These are phyloP conservation scores for Sebastes minor DNA, from an alignment of 2,797 vertebrate species.

Conservation along the genomic window DNA sequence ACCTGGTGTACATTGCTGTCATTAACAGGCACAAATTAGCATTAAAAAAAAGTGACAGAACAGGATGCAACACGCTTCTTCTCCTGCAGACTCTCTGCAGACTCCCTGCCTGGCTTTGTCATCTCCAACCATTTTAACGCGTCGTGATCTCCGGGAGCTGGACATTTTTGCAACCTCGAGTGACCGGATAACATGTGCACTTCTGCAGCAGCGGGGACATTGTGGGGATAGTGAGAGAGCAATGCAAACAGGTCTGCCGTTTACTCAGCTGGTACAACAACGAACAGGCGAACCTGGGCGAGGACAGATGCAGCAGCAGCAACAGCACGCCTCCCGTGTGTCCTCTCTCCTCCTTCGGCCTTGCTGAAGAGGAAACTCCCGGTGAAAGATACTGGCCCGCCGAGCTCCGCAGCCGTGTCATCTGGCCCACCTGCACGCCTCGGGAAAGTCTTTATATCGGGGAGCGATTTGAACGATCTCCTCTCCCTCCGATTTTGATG, in stretches of 20 bases:
- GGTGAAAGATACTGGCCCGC: constrained; percentile 36
- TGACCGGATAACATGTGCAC: not conserved
- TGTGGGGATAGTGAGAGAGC: not conserved
- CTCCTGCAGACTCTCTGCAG: constrained; percentile 24
- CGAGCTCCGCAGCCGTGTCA: constrained; percentile 59
- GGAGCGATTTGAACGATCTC: constrained; percentile 12
- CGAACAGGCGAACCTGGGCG: constrained; percentile 57
- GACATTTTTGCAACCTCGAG: constrained; percentile 40
- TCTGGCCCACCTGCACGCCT: constrained; percentile 49
- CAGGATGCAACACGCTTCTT: constrained; percentile 29
- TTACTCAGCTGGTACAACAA: constrained; percentile 76
- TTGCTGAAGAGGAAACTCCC: constrained; percentile 34
- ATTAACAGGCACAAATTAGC: not conserved
- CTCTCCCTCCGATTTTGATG: constrained; percentile 24
- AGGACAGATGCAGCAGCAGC: constrained; percentile 67
- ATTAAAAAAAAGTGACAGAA: constrained; percentile 21
- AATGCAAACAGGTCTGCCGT: constrained; percentile 49
- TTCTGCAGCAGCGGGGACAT: not conserved
- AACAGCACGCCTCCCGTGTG: constrained; percentile 29
- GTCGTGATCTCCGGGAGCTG: constrained; percentile 58
- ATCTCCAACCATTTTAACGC: constrained; percentile 55
- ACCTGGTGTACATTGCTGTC: not conserved
- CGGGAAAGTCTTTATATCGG: constrained; percentile 25
- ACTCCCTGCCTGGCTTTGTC: constrained; percentile 55
- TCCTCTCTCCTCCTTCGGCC: constrained; percentile 57